Evolutionary conservation across 2,888 invertebrate species (phyloP), one percentile per base, ranked within the genome.

Genomic region (Bombylius major): DNA sequence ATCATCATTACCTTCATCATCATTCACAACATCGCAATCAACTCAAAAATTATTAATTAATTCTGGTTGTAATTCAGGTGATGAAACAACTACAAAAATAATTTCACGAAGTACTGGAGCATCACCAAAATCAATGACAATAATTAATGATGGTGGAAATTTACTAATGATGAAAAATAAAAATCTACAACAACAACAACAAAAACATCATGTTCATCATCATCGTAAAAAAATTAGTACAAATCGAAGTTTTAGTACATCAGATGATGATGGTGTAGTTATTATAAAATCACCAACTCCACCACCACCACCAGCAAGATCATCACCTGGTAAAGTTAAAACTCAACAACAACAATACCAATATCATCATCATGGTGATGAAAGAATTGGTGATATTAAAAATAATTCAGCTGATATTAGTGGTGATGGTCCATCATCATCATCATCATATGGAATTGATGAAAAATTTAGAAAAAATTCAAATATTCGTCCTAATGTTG

Each of bases 191-290:
- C 49, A 45, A 56, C 50, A 23, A 2, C 23, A 23, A 45, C 49
- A 23, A 52, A 46, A 45, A 56, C 50, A 23, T 23, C 23, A 23
- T 23, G 23, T 23, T 23, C 23, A 55, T 12, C 13, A 42, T 50
- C 45, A 46, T 34, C 50, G 50, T 31, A 56, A 33, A 7, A 56
- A 31, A 47, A 59, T 56, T 55, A 59, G 59, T 59, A 59, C 59
- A 57, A 57, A 59, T 59, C 55, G 56, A 23, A 23, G 23, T 49
- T 55, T 53, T 57, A 57, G 53, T 55, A 51, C 51, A 44, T 53
- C 56, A 34, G 12, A 42, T 42, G 39, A 42, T 11, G 39, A 11
- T 42, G 11, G 11, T 42, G 23, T 3, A 1, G 23, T 23, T 23
- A 23, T 23, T 23, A 42, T 8, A 11, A 42, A 11, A 11, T 42